Percentiles rank a stretch among this genome's conserved stretches.
Conservation (phyloP, 1,140 invertebrate genomes). For the Eciton burchellii region DNA sequence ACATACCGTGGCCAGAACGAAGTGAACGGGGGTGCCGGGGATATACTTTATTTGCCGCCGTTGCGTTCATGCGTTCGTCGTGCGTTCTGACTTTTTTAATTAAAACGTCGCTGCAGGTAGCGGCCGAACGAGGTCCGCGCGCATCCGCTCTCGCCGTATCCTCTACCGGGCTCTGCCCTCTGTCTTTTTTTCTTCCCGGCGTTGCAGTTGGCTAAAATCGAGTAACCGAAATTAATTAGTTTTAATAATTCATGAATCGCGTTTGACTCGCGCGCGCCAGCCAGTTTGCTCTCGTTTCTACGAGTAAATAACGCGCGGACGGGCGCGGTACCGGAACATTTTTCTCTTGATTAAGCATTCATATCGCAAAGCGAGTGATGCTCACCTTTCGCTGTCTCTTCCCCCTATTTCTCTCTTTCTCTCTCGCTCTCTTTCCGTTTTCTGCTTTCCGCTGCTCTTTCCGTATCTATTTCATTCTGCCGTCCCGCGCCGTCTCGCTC, state of each 20-base stretch:
- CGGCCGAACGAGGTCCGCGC: conserved; percentile 57
- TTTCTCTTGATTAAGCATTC: conserved; percentile 75
- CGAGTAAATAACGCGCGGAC: conserved; percentile 58
- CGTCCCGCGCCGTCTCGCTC: conserved; percentile 10
- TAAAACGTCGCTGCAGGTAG: conserved; percentile 68
- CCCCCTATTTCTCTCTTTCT: neutral
- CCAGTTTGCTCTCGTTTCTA: conserved; percentile 40
- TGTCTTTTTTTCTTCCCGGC: conserved; percentile 34
- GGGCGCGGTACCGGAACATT: conserved; percentile 45
- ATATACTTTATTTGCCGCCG: conserved; percentile 25
- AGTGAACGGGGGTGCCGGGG: neutral
- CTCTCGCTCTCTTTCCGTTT: neutral
- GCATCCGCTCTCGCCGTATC: conserved; percentile 35
- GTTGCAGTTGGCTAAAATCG: conserved; percentile 66
- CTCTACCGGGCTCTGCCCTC: neutral
- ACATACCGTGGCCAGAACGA: no score
- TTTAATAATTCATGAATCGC: conserved; percentile 77
- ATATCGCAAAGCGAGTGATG: conserved; percentile 63
- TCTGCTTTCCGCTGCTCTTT: no score
- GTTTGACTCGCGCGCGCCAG: conserved; percentile 61
- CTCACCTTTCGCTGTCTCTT: conserved; percentile 31
- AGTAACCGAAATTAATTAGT: conserved; percentile 75
- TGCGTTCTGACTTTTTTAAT: conserved; percentile 67
- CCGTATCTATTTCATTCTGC: neutral
- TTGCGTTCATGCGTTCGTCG: conserved; percentile 35